phyloP scores from a whole-genome alignment of 2,797 vertebrate species.

The Spondyliosoma cantharus region DNA sequence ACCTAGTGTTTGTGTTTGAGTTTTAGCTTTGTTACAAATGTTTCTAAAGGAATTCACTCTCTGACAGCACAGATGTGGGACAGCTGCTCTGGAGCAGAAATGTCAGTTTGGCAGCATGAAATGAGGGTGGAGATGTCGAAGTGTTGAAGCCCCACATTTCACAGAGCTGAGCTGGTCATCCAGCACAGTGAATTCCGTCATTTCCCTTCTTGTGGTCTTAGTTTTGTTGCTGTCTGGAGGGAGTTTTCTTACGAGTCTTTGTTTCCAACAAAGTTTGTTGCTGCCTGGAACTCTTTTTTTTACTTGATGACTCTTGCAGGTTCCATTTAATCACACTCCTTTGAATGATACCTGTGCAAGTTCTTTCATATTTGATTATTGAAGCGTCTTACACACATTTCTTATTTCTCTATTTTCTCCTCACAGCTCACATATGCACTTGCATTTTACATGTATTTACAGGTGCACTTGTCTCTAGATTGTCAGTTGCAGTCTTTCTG shows the following conservation, averaged over 20 bases:
- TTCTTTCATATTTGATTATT: conserved; percentile 6
- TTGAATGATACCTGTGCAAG: background rate
- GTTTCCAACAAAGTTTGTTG: conserved; percentile 10
- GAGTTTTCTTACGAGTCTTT: conserved; percentile 21
- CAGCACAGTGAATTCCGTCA: conserved; percentile 6
- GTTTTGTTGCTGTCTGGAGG: conserved; percentile 13
- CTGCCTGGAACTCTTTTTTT: conserved; percentile 4
- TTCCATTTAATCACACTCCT: background rate
- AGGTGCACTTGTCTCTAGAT: conserved; percentile 18
- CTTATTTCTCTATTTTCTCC: conserved; percentile 3
- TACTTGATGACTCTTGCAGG: conserved; percentile 2
- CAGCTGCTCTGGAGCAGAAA: conserved; percentile 64
- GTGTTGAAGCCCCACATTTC: conserved; percentile 36
- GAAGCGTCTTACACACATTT: background rate
- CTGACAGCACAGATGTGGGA: conserved; percentile 61
- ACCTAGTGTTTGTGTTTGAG: conserved; percentile 16
- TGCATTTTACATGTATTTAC: background rate
- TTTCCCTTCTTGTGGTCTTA: conserved; percentile 16
- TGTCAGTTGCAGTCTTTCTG: background rate
- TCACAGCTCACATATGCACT: conserved; percentile 1
- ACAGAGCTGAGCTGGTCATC: conserved; percentile 10
- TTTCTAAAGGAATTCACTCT: conserved; percentile 21
- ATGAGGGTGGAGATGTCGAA: conserved; percentile 16
- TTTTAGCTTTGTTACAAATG: conserved; percentile 15
- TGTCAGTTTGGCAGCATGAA: conserved; percentile 45